Evolutionary conservation across 2,888 invertebrate genomes (phyloP).

Genomic region (Sinhomidia bicolor): DNA sequence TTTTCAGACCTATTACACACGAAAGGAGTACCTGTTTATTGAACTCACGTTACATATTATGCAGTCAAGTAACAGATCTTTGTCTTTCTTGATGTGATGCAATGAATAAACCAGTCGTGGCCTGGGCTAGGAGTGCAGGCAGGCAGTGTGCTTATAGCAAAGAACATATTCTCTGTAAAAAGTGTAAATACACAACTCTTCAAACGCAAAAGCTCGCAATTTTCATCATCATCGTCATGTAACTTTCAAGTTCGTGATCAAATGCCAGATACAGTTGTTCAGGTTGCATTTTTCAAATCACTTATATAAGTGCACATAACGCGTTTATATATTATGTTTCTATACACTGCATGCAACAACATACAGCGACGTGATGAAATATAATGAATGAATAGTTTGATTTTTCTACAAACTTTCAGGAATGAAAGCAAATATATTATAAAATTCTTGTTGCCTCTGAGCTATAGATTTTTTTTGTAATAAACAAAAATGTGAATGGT

Average conservation of each 20-base stretch:
- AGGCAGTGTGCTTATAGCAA: background rate
- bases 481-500: background rate
- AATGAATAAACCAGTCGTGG: conserved; percentile 15
- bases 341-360: background rate
- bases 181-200: background rate
- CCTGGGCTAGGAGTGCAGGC: too few species aligned
- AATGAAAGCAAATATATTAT: background rate
- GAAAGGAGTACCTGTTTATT: conserved; percentile 12
- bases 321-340: background rate
- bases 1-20: background rate
- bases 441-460: background rate
- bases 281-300: background rate
- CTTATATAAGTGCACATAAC: background rate
- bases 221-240: background rate
- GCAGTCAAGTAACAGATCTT: background rate
- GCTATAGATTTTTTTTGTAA: background rate
- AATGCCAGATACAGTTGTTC: conserved; percentile 40
- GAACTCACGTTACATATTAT: conserved; percentile 19
- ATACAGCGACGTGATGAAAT: background rate
- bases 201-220: background rate
- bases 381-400: background rate
- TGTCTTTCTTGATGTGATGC: background rate
- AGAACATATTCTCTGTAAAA: background rate
- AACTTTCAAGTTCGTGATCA: conserved; percentile 62
- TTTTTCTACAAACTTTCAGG: background rate